Base-by-base conservation (phyloP, 2,888 invertebrate species). In the Tetramorium bicarinatum region DNA sequence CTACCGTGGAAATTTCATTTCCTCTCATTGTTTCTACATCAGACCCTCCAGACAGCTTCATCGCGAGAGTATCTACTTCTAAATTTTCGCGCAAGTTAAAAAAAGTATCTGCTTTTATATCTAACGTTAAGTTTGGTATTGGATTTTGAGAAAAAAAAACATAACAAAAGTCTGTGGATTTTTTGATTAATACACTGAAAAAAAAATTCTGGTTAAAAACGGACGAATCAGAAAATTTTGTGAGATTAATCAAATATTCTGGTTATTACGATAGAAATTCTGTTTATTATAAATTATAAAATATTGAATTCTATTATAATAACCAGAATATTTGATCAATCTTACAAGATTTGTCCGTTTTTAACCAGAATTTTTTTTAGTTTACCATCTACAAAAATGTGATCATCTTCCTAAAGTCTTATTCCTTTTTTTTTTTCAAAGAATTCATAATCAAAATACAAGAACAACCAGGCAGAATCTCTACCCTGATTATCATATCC, bases 21-120 rank as follows among this genome's bases (percentile, higher is more conserved):
- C 59, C 79, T 69, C 79, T 56, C 69, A 56, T 79, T 69, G 79
- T 69, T 79, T 79, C 56, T 44, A 52, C 47, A 79, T 69, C 47
- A 38, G 44, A 44, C 8, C 21, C 77, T 79, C 18, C 56, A 59
- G 34, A 18, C 69, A 69, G 44, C 56, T 56, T 56, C 69, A 44
- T 69, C 79, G 59, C 69, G 44, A 56, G 13, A 47, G 18, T 49
- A 47, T 49, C 66, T 44, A 21, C 13, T 66, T 66, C 18, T 21
- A 29, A 29, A 67, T 67, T 29, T 67, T 66, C 9, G 49, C 29
- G 44, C 15, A 6, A 25, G n/a, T 54, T 54, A 75, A 34, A 34
- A 34, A 13, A 49, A 64, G 38, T 21, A 49, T 64, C 13, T 64
- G 25, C 13, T n/a, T 25, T 18, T 13, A n/a, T 29, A 41, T 44